Percentiles rank a stretch among this genome's conserved stretches.
These are phyloP conservation scores for Apotomis betuletana DNA, from an alignment of 2,888 invertebrate genomes.

Conservation along the genomic window DNA sequence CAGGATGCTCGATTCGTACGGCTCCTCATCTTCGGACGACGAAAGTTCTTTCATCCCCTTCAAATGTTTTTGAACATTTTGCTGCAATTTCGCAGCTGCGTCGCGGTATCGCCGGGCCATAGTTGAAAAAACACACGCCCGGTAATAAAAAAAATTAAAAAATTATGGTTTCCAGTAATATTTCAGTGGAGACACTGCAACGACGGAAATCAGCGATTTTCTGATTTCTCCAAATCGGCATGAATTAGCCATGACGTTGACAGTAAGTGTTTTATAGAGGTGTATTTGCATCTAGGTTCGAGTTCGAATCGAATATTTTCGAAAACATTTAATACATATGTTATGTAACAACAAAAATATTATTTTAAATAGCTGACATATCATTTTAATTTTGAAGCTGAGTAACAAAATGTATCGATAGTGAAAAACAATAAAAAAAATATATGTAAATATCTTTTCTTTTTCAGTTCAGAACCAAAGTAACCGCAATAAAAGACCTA, in stretches of 20 bases:
- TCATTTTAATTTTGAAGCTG: too few relatives aligned
- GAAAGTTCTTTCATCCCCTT: slow-evolving; percentile 74
- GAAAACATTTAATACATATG: too few relatives aligned
- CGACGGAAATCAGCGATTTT: slow-evolving; percentile 37
- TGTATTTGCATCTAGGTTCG: not conserved
- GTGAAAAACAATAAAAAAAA: too few relatives aligned
- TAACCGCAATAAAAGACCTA: too few relatives aligned
- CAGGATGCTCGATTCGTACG: slow-evolving; percentile 68
- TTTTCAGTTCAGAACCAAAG: too few relatives aligned
- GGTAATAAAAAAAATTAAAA: not conserved
- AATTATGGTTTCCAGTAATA: slow-evolving; percentile 5
- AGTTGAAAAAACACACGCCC: slow-evolving; percentile 27
- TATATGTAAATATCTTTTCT: too few relatives aligned
- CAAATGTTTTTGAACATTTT: slow-evolving; percentile 75
- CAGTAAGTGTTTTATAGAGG: slow-evolving; percentile 40
- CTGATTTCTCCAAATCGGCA: slow-evolving; percentile 46
- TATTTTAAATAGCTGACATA: too few relatives aligned
- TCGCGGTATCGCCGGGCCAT: slow-evolving; percentile 76
- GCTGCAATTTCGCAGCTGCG: slow-evolving; percentile 75
- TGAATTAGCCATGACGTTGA: slow-evolving; percentile 48
- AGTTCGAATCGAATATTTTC: not conserved
- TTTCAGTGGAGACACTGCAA: not conserved
- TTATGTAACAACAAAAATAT: too few relatives aligned
- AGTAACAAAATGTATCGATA: too few relatives aligned
- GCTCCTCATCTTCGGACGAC: slow-evolving; percentile 78